phyloP scores from a whole-genome alignment of 2,113 vertebrate species.

The Pseudois nayaur region DNA sequence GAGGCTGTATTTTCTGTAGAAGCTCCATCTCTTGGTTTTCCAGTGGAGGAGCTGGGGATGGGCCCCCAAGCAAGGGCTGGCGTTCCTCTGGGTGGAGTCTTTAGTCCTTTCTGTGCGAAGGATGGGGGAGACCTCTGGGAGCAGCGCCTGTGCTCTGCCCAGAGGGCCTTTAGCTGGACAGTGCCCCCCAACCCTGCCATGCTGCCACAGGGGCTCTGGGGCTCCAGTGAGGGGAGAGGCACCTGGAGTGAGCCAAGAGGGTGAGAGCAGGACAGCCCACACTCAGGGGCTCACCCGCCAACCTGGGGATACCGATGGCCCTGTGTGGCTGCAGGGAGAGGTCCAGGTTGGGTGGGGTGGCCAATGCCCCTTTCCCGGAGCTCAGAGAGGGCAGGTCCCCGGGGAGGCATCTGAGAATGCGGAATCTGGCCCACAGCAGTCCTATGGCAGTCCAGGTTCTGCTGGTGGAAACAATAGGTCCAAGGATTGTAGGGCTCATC shows the following conservation, averaged over 20 bases:
- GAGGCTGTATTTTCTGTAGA: not conserved
- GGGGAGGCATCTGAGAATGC: not conserved
- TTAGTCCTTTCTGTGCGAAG: not conserved
- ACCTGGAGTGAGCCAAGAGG: not conserved
- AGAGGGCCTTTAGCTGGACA: not conserved
- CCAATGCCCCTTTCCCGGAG: not conserved
- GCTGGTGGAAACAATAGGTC: not conserved
- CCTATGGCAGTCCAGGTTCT: accelerated
- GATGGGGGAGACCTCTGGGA: not conserved
- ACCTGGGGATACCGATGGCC: not conserved
- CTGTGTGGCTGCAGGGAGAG: not conserved
- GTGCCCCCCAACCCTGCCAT: not conserved
- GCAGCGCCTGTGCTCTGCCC: not conserved
- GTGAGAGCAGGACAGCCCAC: no score
- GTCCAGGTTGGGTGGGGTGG: no score
- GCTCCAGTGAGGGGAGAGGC: not conserved
- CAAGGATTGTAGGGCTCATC: constrained; percentile 51
- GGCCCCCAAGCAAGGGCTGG: constrained; percentile 51
- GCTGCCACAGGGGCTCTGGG: accelerated
- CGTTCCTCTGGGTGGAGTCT: constrained; percentile 58
- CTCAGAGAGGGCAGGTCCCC: not conserved
- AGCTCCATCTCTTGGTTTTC: not conserved
- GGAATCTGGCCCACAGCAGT: not conserved
- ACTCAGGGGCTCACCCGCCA: not conserved
- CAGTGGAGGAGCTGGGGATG: not conserved